These are phyloP conservation scores for Plagodis pulveraria DNA, from an alignment of 2,888 invertebrate genomes.

Conservation along the genomic window DNA sequence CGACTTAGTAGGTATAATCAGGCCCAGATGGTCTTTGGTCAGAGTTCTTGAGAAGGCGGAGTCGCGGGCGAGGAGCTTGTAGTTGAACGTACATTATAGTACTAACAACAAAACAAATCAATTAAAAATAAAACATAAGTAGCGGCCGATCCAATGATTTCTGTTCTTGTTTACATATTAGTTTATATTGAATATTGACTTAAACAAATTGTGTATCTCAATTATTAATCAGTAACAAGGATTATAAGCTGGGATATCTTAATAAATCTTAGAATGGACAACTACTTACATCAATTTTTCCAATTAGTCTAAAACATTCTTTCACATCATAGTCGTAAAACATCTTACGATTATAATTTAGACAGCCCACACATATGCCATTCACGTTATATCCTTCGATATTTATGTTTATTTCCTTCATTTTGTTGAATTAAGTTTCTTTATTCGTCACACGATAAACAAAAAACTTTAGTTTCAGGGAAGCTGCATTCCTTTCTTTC, in stretches of 20 bases:
- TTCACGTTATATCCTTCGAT: constrained; percentile 80
- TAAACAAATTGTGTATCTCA: constrained; percentile 21
- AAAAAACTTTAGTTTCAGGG: constrained; percentile 58
- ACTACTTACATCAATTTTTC: constrained; percentile 72
- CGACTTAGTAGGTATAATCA: no score
- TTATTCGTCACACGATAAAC: background rate
- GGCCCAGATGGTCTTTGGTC: no score
- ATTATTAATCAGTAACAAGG: background rate
- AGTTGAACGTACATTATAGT: background rate
- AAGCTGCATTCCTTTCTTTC: constrained; percentile 76
- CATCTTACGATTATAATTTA: constrained; percentile 76
- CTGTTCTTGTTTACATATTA: constrained; percentile 67
- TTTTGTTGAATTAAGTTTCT: constrained; percentile 34
- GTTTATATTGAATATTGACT: constrained; percentile 42
- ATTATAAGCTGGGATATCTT: background rate
- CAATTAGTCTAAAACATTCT: constrained; percentile 66
- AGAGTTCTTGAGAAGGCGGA: no score
- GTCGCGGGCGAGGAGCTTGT: no score
- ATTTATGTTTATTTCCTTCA: constrained; percentile 78
- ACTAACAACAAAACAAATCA: background rate
- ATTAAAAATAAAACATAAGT: constrained; percentile 24
- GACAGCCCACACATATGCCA: constrained; percentile 77
- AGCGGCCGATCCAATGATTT: constrained; percentile 69
- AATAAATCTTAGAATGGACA: background rate
- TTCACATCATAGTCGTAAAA: constrained; percentile 59